These are phyloP conservation scores for Polypterus bichir DNA, from an alignment of 2,113 vertebrate species.

Conservation along the genomic window DNA sequence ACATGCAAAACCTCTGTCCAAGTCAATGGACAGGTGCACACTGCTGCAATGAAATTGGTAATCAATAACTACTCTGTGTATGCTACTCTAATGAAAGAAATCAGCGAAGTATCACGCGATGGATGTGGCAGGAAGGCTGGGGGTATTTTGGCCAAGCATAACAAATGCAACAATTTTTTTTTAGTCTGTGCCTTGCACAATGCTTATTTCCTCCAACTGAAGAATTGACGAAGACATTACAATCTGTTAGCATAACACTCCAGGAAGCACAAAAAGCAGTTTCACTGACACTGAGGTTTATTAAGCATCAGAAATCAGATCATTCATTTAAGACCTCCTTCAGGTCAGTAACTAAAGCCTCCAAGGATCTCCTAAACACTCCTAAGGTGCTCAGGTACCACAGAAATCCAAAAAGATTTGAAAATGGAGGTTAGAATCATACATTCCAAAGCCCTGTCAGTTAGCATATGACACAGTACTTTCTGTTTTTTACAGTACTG, in stretches of 20 bases:
- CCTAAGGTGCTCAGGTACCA: slow-evolving; percentile 4
- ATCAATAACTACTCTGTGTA: not conserved
- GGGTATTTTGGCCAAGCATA: not conserved
- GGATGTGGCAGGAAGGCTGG: not conserved
- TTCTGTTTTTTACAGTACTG: too few species aligned
- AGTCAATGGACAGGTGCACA: not conserved
- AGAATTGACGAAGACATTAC: slow-evolving; percentile 1
- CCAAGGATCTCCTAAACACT: not conserved
- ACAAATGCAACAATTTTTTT: not conserved
- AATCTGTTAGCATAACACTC: slow-evolving; percentile 1
- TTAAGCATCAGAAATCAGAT: slow-evolving; percentile 7
- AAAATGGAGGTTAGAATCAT: not conserved
- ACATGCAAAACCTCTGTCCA: slow-evolving; percentile 7
- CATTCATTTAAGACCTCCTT: not conserved
- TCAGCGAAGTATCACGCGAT: not conserved
- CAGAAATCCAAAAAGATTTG: not conserved
- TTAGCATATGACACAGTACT: too few species aligned
- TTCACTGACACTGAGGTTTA: not conserved
- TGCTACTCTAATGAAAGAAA: not conserved
- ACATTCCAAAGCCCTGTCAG: too few species aligned
- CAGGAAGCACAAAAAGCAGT: slow-evolving; percentile 7
- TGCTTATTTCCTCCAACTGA: slow-evolving; percentile 4
- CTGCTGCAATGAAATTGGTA: slow-evolving; percentile 1
- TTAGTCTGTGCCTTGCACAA: not conserved
- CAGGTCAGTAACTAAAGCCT: not conserved